Base-by-base conservation (phyloP, 2,113 vertebrate genomes). In the Pseudopipra pipra region DNA sequence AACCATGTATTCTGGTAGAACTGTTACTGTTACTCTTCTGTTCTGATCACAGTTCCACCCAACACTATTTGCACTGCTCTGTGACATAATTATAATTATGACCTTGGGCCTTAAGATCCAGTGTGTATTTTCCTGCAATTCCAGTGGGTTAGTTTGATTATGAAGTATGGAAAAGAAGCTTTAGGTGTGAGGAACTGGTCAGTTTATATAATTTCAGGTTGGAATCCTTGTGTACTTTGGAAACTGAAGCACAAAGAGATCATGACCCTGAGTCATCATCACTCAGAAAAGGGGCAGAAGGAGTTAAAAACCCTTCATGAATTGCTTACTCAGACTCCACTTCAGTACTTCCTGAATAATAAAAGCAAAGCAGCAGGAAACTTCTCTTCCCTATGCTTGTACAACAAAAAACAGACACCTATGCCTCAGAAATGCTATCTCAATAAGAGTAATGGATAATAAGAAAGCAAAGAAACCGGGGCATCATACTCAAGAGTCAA, bases 401-500 rank as follows among this genome's bases (percentile, higher is more conserved):
- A 62, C 20, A 73, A 61, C 28, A 47, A 58, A 56, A 35, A 61
- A 70, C 82, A 87, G 58, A 35, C 33, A 65, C 9, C 33, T 75
- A 12, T 70, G 54, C 28, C 62, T 83, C 41, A 82, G 71, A 95
- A 28, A 59, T 87, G 10, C 11, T 65, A 68, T 49, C 70, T 89
- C 49, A 61, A 9, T 61, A 41, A 0, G 3, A 89, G 77, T 73
- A 91, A 92, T 72, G 74, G 87, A 78, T 62, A 14, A 44, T 78
- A 87, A 76, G 30, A 84, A 81, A 65, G 31, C 37, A 87, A 61
- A 83, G 81, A 87, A 91, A 83, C 28, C 73, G 21, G 51, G 21
- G 8, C n/a, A 93, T 43, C 55, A 67, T 49, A 47, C 13, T 63
- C 59, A 80, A 66, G 8, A 47, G 28, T 59, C 56, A 91, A 65